Base-by-base conservation (phyloP, 2,888 invertebrate genomes). In the Pristionchus maxplancki region DNA sequence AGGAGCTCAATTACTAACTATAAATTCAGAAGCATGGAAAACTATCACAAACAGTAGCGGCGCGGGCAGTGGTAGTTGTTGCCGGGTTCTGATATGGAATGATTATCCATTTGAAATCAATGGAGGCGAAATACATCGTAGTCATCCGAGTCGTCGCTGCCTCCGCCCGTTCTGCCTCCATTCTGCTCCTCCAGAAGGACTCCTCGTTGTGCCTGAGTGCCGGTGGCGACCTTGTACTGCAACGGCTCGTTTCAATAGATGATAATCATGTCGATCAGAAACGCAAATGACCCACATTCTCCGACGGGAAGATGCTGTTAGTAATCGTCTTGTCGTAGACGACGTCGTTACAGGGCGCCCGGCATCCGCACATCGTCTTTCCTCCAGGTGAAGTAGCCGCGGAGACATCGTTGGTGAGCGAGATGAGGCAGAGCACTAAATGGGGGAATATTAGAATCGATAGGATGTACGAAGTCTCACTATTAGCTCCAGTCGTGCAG, bases 181-280 rank as follows among this genome's bases (percentile, higher is more conserved):
- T 37, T n/a, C 24, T 64, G 62, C 0, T 64, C 48, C 6, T 40
- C 28, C 9, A 85, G 44, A 8, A 85, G 85, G 8, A 44, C 85
- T 0, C 24, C 64, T 6, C 85, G 62, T 28, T 85, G 85, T 6
- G 40, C 40, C 28, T 85, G 85, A n/a, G 85, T 85, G 11, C 85
- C 85, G 31, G 85, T 40, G 24, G 85, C 85, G 20, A 85, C 85
- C 44, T 64, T 85, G 85, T 85, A 85, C 85, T 85, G 85, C 1
- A 44, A 78, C 4, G 37, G 6, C 1, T 9, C 34, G 11, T 17
- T 4, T 67, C 67, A 74, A 6, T 62, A 34, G 9, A 37, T 6
- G 64, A 31, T 20, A 64, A 4, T 64, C 64, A 64, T 64, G 8
- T 28, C 1, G 17, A 28, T 31, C 28, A 64, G 67, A 37, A 9